Evolutionary conservation across 2,113 vertebrate species (phyloP).

Genomic region (Nesoenas mayeri): DNA sequence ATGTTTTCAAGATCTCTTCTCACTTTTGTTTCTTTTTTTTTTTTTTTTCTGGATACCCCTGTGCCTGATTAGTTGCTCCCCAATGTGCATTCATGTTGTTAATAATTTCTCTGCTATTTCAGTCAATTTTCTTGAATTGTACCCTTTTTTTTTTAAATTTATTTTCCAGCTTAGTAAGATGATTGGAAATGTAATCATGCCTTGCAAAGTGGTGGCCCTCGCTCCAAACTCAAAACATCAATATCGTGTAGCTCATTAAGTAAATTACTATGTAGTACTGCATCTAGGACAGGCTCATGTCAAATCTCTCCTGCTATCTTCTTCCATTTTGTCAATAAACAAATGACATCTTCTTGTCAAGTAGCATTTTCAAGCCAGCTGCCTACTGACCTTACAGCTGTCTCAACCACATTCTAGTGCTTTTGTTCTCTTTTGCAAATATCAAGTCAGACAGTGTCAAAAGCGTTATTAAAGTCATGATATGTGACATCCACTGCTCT

Average conservation of each 20-base stretch:
- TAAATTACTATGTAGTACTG: background rate
- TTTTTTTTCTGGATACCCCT: background rate
- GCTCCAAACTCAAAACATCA: background rate
- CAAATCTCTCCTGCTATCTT: background rate
- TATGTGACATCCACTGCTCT: constrained; percentile 17
- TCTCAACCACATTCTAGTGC: background rate
- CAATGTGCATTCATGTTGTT: background rate
- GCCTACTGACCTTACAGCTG: background rate
- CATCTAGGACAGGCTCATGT: background rate
- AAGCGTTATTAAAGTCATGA: constrained; percentile 14
- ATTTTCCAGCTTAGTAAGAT: background rate
- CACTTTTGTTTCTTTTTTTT: background rate
- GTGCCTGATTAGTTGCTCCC: background rate
- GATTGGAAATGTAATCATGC: background rate
- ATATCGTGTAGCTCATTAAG: background rate
- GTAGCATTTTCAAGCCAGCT: background rate
- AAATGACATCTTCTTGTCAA: background rate
- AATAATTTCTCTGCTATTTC: background rate
- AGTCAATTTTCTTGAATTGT: background rate
- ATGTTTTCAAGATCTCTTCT: background rate
- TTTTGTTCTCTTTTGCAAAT: constrained; percentile 20
- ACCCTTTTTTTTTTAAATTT: background rate
- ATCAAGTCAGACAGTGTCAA: background rate
- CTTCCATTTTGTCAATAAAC: background rate
- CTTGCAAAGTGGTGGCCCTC: background rate